Evolutionary conservation across 37 sponge, comb jelly and placozoan species (phyloP).

Genomic region (Hormiphora californensis): DNA sequence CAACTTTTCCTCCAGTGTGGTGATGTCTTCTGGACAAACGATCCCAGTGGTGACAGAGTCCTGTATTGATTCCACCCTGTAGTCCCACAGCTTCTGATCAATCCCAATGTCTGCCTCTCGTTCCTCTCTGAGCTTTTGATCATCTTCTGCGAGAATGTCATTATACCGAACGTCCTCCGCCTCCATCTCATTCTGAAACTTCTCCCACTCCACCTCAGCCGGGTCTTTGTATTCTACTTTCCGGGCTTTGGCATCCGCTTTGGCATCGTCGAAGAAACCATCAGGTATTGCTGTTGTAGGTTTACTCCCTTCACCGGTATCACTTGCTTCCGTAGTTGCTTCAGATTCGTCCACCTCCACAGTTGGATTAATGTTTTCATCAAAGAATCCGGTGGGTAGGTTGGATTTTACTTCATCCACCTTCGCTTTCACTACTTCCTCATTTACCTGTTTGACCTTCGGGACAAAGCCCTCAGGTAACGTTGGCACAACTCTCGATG

Average conservation of each 20-base stretch:
- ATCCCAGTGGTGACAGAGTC: neutral
- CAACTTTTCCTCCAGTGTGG: constrained; percentile 1
- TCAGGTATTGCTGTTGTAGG: neutral
- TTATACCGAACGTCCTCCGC: constrained; percentile 17
- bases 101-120: constrained; percentile 30
- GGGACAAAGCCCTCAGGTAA: constrained; percentile 49
- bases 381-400: constrained; percentile 35
- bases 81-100: constrained; percentile 34
- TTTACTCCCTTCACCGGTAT: neutral
- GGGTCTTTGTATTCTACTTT: constrained; percentile 52
- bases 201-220: constrained; percentile 24
- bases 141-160: constrained; percentile 36
- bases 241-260: constrained; percentile 33
- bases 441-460: neutral
- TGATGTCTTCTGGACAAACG: constrained; percentile 6
- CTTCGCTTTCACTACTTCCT: neutral
- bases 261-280: constrained; percentile 44
- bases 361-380: neutral
- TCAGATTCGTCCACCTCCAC: neutral
- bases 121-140: constrained; percentile 34
- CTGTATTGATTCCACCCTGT: constrained; percentile 20
- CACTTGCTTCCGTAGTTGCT: neutral
- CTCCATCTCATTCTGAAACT: constrained; percentile 46
- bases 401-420: neutral
- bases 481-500: constrained; percentile 11